Evolutionary conservation across 2,113 vertebrate genomes (phyloP).

Genomic region (Antennarius striatus): DNA sequence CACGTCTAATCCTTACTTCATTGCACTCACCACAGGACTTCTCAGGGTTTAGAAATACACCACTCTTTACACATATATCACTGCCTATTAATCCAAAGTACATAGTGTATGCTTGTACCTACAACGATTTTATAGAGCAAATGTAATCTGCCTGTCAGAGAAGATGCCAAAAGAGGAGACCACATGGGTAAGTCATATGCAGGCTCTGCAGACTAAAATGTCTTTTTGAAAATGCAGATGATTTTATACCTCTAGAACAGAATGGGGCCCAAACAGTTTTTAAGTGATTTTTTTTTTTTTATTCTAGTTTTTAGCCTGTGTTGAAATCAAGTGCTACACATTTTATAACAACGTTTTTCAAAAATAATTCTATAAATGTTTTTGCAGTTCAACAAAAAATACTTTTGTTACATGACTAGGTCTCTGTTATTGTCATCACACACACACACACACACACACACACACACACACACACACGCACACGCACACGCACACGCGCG

Average conservation of each 20-base stretch:
- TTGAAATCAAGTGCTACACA: no score
- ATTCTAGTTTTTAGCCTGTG: no score
- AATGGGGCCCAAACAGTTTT: background rate
- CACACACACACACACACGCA: no score
- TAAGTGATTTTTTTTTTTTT: no score
- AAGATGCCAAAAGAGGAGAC: conserved; percentile 55
- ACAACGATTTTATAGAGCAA: conserved; percentile 62
- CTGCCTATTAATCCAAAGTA: conserved; percentile 74
- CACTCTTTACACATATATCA: conserved; percentile 74
- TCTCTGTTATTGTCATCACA: no score
- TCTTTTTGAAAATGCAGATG: conserved; percentile 39
- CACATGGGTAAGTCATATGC: conserved; percentile 42
- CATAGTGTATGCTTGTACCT: conserved; percentile 74
- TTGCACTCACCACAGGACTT: conserved; percentile 65
- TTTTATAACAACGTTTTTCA: no score
- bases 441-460: no score
- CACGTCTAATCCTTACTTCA: conserved; percentile 65
- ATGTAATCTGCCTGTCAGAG: conserved; percentile 72
- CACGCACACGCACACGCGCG: no score
- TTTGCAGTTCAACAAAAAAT: no score
- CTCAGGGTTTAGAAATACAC: conserved; percentile 66
- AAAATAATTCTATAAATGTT: no score
- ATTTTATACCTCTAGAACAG: conserved; percentile 27
- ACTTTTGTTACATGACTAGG: no score
- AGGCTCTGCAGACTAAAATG: conserved; percentile 48